Evolutionary conservation across 1,140 invertebrate species (phyloP), one percentile per base, ranked within the genome.

Genomic region (Drosophila chauvacae): DNA sequence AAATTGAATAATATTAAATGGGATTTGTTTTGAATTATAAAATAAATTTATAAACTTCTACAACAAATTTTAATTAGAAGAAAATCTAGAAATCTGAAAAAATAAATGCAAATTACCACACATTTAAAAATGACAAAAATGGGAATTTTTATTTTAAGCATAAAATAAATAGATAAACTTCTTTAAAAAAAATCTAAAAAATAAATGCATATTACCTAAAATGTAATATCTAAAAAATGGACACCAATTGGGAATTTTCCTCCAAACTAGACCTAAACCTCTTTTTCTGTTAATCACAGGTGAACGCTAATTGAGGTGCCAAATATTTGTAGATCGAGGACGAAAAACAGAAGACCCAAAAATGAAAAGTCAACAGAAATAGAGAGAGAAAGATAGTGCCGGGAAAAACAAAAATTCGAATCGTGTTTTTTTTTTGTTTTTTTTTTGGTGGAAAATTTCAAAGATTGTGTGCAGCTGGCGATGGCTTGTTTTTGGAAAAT

Each of bases 401-500:
- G 30, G 20, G 23, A 0, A 28, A 58, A 59, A 63, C 33, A 28
- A 63, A 60, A 63, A 60, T 60, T 63, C 53, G 55, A 60, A 41
- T 28, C 26, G 26, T 60, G 33, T 11, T 33, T 11, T 33, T 30
- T 5, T 11, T 35, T 11, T 11, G 11, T 6, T 35, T 35, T 33
- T 33, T 35, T 11, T 28, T 23, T 23, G 10, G 16, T 51, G 48
- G 45, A 63, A 28, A 44, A 35, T 69, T 26, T 35, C 26, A 50
- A 64, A 69, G 47, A 65, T 28, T 51, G 48, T 69, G 11, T 68
- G 53, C 66, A 57, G 56, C 39, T 80, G 77, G 47, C 75, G 16
- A 58, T 53, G 28, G 41, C 44, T 37, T 77, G 70, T 51, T 70
- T 42, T 53, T 30, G 48, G 66, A 53, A 70, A 70, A 68, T 70